These are phyloP conservation scores for Drosophila pegasa DNA, from an alignment of 2,888 invertebrate species.

Conservation along the genomic window DNA sequence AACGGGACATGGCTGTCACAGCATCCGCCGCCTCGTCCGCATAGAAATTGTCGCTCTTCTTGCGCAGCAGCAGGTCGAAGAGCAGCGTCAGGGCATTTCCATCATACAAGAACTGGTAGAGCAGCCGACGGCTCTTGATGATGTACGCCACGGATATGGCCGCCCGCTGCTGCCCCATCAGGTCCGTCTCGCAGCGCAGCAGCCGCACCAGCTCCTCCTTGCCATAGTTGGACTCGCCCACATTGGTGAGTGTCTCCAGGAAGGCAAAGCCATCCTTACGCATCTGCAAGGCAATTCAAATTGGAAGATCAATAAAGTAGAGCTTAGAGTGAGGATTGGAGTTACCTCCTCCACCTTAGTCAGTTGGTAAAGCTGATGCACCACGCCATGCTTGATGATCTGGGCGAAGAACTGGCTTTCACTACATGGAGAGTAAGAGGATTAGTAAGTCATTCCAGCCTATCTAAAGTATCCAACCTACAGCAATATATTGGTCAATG, in stretches of 20 bases:
- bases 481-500: constrained; percentile 83
- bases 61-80: constrained; percentile 80
- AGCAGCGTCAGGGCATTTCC: constrained; percentile 81
- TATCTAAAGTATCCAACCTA: constrained; percentile 50
- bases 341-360: constrained; percentile 79
- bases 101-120: constrained; percentile 83
- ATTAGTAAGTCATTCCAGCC: neutral
- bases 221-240: constrained; percentile 84
- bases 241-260: constrained; percentile 82
- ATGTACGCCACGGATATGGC: constrained; percentile 84
- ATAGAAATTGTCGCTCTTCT: constrained; percentile 74
- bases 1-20: constrained; percentile 81
- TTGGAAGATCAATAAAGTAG: neutral
- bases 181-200: constrained; percentile 78
- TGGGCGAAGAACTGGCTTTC: constrained; percentile 84
- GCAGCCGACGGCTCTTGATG: constrained; percentile 80
- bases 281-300: constrained; percentile 62
- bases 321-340: neutral
- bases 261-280: constrained; percentile 80
- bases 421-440: constrained; percentile 41
- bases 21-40: constrained; percentile 83
- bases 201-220: constrained; percentile 83
- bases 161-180: constrained; percentile 80
- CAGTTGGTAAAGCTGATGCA: constrained; percentile 82
- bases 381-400: constrained; percentile 83